These are phyloP conservation scores for Drosophila siamana DNA, from an alignment of 2,888 invertebrate genomes.

Conservation along the genomic window DNA sequence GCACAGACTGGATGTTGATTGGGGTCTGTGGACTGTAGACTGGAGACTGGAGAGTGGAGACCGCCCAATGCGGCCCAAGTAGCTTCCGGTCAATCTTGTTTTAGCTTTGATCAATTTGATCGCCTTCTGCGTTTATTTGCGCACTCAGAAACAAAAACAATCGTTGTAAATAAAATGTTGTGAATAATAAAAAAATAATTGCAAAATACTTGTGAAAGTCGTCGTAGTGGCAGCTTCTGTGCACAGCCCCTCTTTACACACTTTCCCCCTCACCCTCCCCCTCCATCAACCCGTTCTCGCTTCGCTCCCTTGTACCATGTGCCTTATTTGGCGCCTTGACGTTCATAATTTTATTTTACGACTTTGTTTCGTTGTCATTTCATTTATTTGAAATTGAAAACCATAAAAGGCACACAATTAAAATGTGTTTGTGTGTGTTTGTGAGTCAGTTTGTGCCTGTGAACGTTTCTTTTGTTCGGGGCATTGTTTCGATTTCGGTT, in stretches of 20 bases:
- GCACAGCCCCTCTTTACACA: background rate
- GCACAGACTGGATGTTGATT: conserved; percentile 16
- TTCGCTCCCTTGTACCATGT: conserved; percentile 33
- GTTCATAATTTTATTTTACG: conserved; percentile 79
- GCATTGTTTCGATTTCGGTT: conserved; percentile 60
- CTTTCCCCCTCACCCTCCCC: background rate
- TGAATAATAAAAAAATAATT: conserved; percentile 68
- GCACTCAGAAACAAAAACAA: conserved; percentile 41
- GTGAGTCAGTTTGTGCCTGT: conserved; percentile 35
- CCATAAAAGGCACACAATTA: conserved; percentile 78
- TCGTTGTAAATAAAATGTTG: conserved; percentile 50
- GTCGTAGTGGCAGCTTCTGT: conserved; percentile 71
- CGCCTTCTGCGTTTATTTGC: conserved; percentile 73
- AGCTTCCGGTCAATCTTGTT: conserved; percentile 75
- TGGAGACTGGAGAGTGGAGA: conserved; percentile 14
- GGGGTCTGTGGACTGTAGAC: conserved; percentile 5
- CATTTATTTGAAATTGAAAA: conserved; percentile 78
- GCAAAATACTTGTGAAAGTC: conserved; percentile 71
- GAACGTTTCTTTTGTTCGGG: conserved; percentile 60
- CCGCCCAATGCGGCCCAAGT: conserved; percentile 66
- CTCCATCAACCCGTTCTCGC: too few species aligned
- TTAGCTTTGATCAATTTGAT: conserved; percentile 42
- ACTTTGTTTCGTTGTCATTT: conserved; percentile 76
- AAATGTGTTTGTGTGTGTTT: conserved; percentile 47
- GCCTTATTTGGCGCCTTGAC: conserved; percentile 78